A percentile compares a stretch with the other conserved stretches of the same genome.
These are phyloP conservation scores for Danionella cerebrum DNA, from an alignment of 2,113 vertebrate genomes.

Conservation along the genomic window DNA sequence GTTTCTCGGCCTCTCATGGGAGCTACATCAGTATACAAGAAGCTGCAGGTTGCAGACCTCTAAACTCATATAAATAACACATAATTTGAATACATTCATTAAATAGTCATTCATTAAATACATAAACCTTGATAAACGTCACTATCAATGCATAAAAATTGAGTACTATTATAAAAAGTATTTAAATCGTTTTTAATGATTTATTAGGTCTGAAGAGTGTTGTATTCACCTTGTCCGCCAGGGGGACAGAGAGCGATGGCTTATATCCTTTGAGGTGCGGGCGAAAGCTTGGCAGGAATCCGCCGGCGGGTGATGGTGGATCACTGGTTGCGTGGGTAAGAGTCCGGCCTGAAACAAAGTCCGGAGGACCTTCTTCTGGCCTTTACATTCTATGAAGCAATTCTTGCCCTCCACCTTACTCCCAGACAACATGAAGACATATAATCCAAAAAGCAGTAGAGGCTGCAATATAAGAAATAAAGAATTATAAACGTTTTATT, in stretches of 20 bases:
- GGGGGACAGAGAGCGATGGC: conserved; percentile 74
- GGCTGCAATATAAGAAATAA: conserved; percentile 42
- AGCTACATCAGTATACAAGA: no score
- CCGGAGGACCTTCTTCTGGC: conserved; percentile 3
- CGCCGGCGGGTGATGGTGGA: background rate
- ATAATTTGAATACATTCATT: no score
- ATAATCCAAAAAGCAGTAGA: conserved; percentile 17
- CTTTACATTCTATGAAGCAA: conserved; percentile 26
- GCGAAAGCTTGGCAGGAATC: conserved; percentile 49
- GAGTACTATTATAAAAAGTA: no score
- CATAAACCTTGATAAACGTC: no score
- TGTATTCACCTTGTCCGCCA: conserved; percentile 66
- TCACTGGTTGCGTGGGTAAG: rapidly evolving
- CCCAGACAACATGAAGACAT: background rate
- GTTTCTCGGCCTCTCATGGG: no score
- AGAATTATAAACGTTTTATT: background rate
- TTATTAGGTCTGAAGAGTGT: background rate
- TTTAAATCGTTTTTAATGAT: no score
- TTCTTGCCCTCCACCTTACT: background rate
- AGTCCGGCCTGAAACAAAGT: background rate
- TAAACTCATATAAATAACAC: no score
- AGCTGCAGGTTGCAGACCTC: no score
- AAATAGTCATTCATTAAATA: no score
- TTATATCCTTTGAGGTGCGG: background rate
- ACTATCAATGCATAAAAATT: no score